phyloP scores from a whole-genome alignment of 2,797 vertebrate species.

The Epinephelus awoara region DNA sequence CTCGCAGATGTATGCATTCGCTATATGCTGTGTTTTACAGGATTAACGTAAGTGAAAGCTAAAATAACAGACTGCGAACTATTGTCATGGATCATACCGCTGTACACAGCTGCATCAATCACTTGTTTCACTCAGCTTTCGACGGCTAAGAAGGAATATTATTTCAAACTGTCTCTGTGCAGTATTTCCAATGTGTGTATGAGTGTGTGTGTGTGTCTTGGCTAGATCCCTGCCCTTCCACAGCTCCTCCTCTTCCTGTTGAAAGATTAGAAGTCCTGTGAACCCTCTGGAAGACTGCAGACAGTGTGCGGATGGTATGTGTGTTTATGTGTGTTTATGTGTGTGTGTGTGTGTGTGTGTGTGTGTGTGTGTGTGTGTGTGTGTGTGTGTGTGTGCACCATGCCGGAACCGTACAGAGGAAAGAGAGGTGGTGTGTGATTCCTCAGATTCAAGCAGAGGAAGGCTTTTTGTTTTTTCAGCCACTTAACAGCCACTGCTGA shows the following conservation, averaged over 20 bases:
- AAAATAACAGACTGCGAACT: not conserved
- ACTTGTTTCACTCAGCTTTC: not conserved
- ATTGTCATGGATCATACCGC: not conserved
- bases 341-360: constrained; percentile 11
- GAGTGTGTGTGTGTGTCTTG: constrained; percentile 63
- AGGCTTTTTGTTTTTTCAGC: constrained; percentile 50
- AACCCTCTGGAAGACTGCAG: constrained; percentile 64
- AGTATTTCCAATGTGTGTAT: constrained; percentile 31
- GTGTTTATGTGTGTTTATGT: not conserved
- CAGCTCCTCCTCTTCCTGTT: constrained; percentile 75
- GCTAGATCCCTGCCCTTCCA: constrained; percentile 61
- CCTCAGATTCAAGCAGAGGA: constrained; percentile 49
- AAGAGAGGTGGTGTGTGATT: constrained; percentile 60
- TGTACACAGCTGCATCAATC: not conserved
- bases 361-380: not conserved
- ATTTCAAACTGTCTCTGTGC: constrained; percentile 26
- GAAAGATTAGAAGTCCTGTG: constrained; percentile 67
- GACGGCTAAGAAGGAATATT: constrained; percentile 22
- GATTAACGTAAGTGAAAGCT: not conserved
- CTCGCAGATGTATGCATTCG: not conserved
- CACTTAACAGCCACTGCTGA: constrained; percentile 32
- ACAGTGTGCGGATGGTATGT: constrained; percentile 21
- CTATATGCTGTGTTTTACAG: not conserved
- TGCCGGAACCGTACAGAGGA: constrained; percentile 46
- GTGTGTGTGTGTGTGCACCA: not conserved